phyloP scores from a whole-genome alignment of 2,113 vertebrate species.

The Bambusicola thoracicus region DNA sequence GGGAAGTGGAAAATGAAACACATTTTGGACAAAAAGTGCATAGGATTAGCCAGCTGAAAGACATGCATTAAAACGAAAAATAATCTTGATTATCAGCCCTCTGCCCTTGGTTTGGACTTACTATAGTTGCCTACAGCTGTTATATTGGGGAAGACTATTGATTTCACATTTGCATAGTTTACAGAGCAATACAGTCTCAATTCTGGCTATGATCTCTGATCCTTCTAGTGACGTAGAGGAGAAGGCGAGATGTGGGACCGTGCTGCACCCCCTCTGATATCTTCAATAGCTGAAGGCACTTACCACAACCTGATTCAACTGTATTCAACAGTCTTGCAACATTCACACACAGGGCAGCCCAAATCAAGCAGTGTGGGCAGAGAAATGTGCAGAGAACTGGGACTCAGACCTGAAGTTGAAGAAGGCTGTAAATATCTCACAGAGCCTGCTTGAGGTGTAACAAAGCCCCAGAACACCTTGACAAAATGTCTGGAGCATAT shows the following conservation, averaged over 20 bases:
- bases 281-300: not conserved
- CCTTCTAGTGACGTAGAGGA: no score
- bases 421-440: not conserved
- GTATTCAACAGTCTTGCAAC: not conserved
- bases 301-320: not conserved
- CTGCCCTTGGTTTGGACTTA: not conserved
- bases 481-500: not conserved
- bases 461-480: not conserved
- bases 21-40: not conserved
- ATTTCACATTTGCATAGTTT: not conserved
- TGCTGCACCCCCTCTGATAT: no score
- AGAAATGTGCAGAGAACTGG: not conserved
- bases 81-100: not conserved
- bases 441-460: not conserved
- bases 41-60: not conserved
- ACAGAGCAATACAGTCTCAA: not conserved
- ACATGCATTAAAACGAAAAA: not conserved
- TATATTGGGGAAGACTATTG: not conserved
- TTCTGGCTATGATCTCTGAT: not conserved
- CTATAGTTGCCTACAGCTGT: not conserved
- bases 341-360: not conserved
- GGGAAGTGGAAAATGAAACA: not conserved
- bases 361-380: not conserved
- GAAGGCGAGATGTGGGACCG: no score
- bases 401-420: not conserved